These are phyloP conservation scores for Wiebesia pumilae DNA, from an alignment of 1,140 invertebrate genomes.

Conservation along the genomic window DNA sequence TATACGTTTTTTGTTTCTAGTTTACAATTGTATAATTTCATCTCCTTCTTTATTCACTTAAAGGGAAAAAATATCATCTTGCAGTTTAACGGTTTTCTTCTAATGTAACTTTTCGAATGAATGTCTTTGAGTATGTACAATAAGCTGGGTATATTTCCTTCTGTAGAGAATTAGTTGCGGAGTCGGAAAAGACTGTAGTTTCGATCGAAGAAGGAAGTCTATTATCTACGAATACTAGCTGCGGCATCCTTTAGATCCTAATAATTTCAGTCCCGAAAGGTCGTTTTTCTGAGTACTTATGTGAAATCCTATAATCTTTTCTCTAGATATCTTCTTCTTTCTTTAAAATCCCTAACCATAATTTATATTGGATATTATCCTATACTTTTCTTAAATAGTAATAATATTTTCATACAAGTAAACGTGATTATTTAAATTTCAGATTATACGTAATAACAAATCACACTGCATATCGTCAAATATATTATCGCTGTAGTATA, in stretches of 20 bases:
- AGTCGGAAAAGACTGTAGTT: not conserved
- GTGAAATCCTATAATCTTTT: slow-evolving; percentile 1
- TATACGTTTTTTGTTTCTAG: not conserved
- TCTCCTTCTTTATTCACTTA: not conserved
- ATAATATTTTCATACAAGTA: not conserved
- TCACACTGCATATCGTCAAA: too few relatives aligned
- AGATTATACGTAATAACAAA: not conserved
- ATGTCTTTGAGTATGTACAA: not conserved
- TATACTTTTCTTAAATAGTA: not conserved
- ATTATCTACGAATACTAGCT: slow-evolving; percentile 3
- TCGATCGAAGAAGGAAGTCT: not conserved
- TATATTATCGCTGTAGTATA: too few relatives aligned
- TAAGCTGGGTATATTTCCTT: not conserved
- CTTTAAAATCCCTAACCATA: not conserved
- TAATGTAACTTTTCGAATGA: not conserved
- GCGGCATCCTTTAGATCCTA: slow-evolving; percentile 9
- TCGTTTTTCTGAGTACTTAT: slow-evolving; percentile 18
- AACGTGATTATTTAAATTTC: not conserved
- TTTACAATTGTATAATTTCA: not conserved
- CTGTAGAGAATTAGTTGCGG: not conserved
- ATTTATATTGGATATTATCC: not conserved
- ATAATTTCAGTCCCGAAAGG: slow-evolving; percentile 15
- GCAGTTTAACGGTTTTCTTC: not conserved
- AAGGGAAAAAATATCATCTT: not conserved
- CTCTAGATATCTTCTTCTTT: not conserved